These are phyloP conservation scores for Ochropleura plecta DNA, from an alignment of 2,888 invertebrate genomes.

Conservation along the genomic window DNA sequence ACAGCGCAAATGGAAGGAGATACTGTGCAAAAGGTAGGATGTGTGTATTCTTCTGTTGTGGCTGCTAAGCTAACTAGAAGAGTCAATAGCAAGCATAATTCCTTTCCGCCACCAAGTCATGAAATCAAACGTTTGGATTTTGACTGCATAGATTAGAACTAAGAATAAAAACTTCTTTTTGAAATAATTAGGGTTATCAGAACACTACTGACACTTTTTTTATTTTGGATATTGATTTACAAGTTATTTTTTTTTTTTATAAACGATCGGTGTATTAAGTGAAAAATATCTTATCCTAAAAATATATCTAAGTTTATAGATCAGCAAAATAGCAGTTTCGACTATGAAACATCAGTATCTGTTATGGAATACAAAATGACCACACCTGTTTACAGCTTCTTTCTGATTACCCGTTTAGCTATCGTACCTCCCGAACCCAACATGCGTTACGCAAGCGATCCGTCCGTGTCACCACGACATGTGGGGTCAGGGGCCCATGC, in stretches of 20 bases:
- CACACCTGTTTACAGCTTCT: not conserved
- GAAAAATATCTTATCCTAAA: too few species aligned
- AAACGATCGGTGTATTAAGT: too few species aligned
- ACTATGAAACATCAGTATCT: not conserved
- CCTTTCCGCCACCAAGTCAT: too few species aligned
- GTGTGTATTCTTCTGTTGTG: not conserved
- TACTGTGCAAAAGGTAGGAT: constrained; percentile 87
- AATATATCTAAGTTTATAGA: too few species aligned
- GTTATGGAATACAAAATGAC: not conserved
- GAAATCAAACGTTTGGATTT: not conserved
- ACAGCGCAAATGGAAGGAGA: constrained; percentile 89
- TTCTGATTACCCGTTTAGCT: constrained; percentile 74
- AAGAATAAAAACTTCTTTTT: not conserved
- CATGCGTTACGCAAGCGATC: constrained; percentile 89
- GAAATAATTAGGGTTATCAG: not conserved
- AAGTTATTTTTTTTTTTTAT: too few species aligned
- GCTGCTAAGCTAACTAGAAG: not conserved
- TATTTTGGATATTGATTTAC: not conserved
- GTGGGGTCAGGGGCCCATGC: constrained; percentile 92
- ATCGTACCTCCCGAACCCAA: constrained; percentile 90
- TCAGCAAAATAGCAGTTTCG: not conserved
- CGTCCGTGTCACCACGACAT: constrained; percentile 92
- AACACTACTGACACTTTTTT: not conserved
- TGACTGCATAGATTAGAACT: not conserved
- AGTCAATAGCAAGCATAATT: not conserved